Evolutionary conservation across 2,797 vertebrate genomes (phyloP), one percentile per base, ranked within the genome.

Genomic region (Phaenicophaeus curvirostris): DNA sequence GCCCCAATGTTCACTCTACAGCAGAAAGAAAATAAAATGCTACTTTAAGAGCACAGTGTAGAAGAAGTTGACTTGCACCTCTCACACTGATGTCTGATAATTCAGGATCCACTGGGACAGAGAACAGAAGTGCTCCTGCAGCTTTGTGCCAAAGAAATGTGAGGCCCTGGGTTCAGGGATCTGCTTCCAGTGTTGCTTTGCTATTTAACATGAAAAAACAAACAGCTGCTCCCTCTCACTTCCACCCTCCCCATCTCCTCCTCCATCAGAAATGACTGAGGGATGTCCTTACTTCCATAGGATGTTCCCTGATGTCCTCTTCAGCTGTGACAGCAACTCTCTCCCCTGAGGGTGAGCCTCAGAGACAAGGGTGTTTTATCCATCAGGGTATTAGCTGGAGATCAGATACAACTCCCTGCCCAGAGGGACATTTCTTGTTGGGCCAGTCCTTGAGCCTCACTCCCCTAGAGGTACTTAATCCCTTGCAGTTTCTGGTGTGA

Each of bases 291-390:
- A 19, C 8, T 4, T 44, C 31, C 62, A 53, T 37, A 50, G 35
- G 37, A 58, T 4, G 0, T 58, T 53, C 9, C 24, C 21, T 11
- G 1, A 2, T 27, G n/a, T 15, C 33, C 30, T 30, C 23, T 61
- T 33, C 35, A 37, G 13, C 2, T 53, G 41, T 68, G 54, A 61
- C 79, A 87, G 23, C 31, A 75, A 30, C 24, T 4, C 25, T 59
- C 59, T 79, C 23, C 53, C 57, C 88, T 58, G 27, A 88, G 65
- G n/a, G 58, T 66, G 46, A 91, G n/a, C 24, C 42, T 55, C 72
- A 62, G 74, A 51, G 51, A 53, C 16, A 63, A 86, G 48, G 37
- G 42, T 0, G 0, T 67, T 84, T 51, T 24, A 76, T 35, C 39
- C 17, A 20, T 1, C 25, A 30, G 5, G 8, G 1, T 28, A 78